Conservation (phyloP, 2,797 vertebrate species). For the Urophycis tenuis region DNA sequence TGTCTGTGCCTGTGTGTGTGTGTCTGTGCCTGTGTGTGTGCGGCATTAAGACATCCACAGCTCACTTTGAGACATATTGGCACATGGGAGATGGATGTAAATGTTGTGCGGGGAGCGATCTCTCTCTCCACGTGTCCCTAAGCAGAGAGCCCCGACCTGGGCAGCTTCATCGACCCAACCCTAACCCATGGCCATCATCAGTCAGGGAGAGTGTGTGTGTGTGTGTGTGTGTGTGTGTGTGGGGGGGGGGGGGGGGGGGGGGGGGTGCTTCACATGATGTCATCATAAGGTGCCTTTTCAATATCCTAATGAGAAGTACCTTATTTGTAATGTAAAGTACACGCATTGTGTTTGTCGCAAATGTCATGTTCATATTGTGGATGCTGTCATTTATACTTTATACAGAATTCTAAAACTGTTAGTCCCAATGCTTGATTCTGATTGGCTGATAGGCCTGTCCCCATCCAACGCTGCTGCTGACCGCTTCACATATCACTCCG, state of each 20-base stretch:
- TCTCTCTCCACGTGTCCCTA: slow-evolving; percentile 64
- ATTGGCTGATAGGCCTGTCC: too few relatives aligned
- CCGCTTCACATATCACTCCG: too few relatives aligned
- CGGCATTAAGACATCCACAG: slow-evolving; percentile 55
- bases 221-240: slow-evolving; percentile 20
- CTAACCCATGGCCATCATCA: slow-evolving; percentile 74
- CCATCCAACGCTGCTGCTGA: too few relatives aligned
- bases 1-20: slow-evolving; percentile 9
- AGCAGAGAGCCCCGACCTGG: slow-evolving; percentile 60
- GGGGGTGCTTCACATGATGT: background rate
- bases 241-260: background rate
- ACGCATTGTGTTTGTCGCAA: too few relatives aligned
- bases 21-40: slow-evolving; percentile 27
- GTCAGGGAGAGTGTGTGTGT: slow-evolving; percentile 72
- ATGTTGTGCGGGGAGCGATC: slow-evolving; percentile 71
- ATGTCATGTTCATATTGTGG: background rate
- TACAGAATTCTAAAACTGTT: too few relatives aligned
- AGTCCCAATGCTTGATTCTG: too few relatives aligned
- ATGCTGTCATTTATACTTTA: background rate
- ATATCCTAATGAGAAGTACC: background rate
- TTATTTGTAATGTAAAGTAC: background rate
- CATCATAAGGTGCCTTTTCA: slow-evolving; percentile 70
- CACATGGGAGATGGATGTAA: slow-evolving; percentile 70
- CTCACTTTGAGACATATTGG: slow-evolving; percentile 58
- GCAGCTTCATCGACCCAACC: slow-evolving; percentile 81